These are phyloP conservation scores for Neodiprion lecontei DNA, from an alignment of 1,140 invertebrate species.

Conservation along the genomic window DNA sequence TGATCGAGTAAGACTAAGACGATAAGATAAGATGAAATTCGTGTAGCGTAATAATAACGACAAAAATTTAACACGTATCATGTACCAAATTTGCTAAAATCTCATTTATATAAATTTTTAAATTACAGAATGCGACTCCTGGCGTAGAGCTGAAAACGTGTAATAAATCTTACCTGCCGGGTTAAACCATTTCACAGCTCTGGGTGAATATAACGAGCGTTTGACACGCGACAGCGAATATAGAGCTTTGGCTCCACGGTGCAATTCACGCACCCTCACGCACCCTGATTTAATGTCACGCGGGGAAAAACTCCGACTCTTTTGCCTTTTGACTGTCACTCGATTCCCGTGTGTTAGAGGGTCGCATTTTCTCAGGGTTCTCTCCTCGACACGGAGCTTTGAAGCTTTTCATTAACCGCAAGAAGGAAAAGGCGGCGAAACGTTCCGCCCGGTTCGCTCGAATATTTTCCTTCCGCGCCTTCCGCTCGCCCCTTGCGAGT, in stretches of 20 bases:
- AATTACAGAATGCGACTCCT: too few species aligned
- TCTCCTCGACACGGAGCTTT: background rate
- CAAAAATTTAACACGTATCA: too few species aligned
- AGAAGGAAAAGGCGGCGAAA: background rate
- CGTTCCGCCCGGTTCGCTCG: background rate
- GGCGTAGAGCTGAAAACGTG: background rate
- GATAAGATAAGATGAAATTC: too few species aligned
- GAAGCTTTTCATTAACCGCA: background rate
- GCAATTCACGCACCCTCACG: background rate
- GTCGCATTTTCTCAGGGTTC: background rate
- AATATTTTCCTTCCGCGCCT: too few species aligned
- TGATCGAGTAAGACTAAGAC: too few species aligned
- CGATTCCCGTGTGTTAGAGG: background rate
- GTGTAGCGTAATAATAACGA: too few species aligned
- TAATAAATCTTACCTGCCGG: background rate
- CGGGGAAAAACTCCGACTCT: background rate
- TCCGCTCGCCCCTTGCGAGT: too few species aligned
- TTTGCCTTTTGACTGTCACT: background rate
- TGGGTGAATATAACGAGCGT: background rate
- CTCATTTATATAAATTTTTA: too few species aligned
- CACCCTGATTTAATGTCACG: background rate
- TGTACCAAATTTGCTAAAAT: too few species aligned
- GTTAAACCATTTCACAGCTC: slow-evolving; percentile 2
- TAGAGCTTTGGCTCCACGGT: background rate
- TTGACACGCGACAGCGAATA: background rate